phyloP scores from a whole-genome alignment of 92 coral and sea anemone genomes.

The Pocillopora meandrina region DNA sequence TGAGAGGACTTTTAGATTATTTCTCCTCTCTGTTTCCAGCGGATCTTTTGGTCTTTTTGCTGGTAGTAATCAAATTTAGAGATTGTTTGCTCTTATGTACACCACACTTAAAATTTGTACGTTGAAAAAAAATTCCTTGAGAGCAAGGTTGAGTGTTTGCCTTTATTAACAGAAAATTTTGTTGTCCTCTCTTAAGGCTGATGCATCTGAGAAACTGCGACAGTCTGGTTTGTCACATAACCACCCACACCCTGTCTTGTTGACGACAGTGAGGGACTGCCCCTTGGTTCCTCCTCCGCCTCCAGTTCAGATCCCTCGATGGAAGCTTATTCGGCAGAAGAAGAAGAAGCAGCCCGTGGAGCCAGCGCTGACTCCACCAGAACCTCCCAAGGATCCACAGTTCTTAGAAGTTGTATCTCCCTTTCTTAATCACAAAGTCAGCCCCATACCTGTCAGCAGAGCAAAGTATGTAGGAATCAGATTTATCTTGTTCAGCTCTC shows the following conservation, averaged over 20 bases:
- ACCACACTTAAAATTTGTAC: not conserved
- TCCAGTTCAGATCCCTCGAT: slow-evolving; percentile 93
- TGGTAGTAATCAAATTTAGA: too few relatives aligned
- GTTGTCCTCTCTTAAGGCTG: slow-evolving; percentile 66
- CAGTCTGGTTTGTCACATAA: slow-evolving; percentile 95
- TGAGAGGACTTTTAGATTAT: too few relatives aligned
- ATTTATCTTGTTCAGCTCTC: not conserved
- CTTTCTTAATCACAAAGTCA: slow-evolving; percentile 90
- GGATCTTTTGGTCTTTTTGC: too few relatives aligned
- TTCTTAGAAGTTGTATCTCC: slow-evolving; percentile 95
- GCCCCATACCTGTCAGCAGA: slow-evolving; percentile 97
- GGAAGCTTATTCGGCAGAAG: slow-evolving; percentile 98
- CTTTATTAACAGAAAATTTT: too few relatives aligned
- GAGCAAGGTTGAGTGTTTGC: too few relatives aligned
- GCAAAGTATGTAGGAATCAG: slow-evolving; percentile 65
- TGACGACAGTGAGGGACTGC: slow-evolving; percentile 85
- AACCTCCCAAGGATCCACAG: slow-evolving; percentile 96
- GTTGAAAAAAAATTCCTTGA: too few relatives aligned
- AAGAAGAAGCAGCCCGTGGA: slow-evolving; percentile 92
- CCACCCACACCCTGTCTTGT: slow-evolving; percentile 95
- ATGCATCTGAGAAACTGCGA: slow-evolving; percentile 97
- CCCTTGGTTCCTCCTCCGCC: slow-evolving; percentile 99
- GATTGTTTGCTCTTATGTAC: not conserved
- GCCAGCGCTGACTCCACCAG: slow-evolving; percentile 88
- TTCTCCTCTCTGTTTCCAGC: too few relatives aligned